Evolutionary conservation across 2,888 invertebrate species (phyloP), one percentile per base, ranked within the genome.

Genomic region (Protodeltote pygarga): DNA sequence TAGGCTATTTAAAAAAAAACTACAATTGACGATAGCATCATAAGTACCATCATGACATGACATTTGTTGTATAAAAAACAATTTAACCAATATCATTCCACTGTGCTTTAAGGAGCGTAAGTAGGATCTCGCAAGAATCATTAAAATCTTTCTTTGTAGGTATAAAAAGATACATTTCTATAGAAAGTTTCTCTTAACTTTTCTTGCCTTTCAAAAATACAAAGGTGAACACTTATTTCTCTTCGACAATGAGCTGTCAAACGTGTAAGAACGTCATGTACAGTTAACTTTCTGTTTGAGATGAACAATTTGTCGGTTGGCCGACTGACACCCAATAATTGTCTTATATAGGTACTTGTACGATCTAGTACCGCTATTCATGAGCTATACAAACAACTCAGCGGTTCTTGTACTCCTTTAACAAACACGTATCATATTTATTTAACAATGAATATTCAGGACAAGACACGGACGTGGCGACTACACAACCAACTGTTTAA

Each of bases 321-420:
- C 88, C 88, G 75, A 89, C 89, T 90, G 81, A 85, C 88, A 87
- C 70, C 79, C 79, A 79, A 67, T 67, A 41, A 85, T 85, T 86
- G 86, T 85, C 77, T 81, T 59, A 60, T 66, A 60, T 71, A 68
- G 73, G 75, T 79, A 65, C 41, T 71, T 65, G 71, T 75, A 74
- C 73, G 64, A 77, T 70, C 52, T 55, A 64, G 74, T 84, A 83
- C 88, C 88, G 89, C 79, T 89, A 87, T 61, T 68, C 57, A 52
- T 44, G 47, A 64, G 45, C 59, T 61, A 47, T 46, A 51, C 55
- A 60, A 60, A 51, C 47, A 51, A 65, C 38, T 49, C 40, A 55
- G 50, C 41, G 61, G 42, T 57, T 52, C 68, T 57, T 52, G 51
- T 44, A 57, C 69, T 67, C 59, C 35, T 67, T 55, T 49, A 25